Evolutionary conservation across 2,888 invertebrate genomes (phyloP).

Genomic region (Sepioteuthis lessoniana): DNA sequence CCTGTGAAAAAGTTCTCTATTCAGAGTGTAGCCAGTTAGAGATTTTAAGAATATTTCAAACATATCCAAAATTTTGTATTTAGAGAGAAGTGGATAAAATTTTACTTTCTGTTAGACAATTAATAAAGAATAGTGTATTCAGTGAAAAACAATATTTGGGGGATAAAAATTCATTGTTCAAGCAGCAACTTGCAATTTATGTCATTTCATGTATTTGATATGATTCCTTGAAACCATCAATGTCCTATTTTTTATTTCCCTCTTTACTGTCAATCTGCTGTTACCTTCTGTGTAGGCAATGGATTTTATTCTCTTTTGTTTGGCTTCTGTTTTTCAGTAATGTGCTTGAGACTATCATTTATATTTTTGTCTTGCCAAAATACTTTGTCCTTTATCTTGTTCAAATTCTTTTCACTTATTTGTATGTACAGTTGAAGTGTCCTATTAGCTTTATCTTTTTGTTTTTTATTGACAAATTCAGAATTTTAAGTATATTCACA

Average conservation of each 20-base stretch:
- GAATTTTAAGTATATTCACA: not conserved
- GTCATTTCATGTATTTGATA: not conserved
- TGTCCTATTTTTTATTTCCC: not conserved
- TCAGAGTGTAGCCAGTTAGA: no score
- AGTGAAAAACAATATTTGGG: not conserved
- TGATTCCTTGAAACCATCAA: not conserved
- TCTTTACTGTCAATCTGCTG: not conserved
- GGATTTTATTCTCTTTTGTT: slow-evolving; percentile 10
- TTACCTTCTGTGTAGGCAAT: not conserved
- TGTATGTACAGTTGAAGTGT: not conserved
- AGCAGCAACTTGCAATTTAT: not conserved
- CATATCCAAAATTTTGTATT: no score
- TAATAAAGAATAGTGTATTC: no score
- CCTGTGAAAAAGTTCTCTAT: no score
- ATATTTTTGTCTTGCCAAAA: not conserved
- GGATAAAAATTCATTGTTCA: not conserved
- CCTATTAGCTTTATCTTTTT: not conserved
- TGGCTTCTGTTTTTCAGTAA: not conserved
- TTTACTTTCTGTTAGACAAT: no score
- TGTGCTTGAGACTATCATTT: not conserved
- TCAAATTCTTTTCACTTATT: not conserved
- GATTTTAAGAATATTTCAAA: no score
- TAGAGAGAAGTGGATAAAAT: no score
- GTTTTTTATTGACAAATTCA: not conserved
- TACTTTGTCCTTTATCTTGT: not conserved